Conservation (phyloP, 2,113 vertebrate species). For the Chlorocebus sabaeus region DNA sequence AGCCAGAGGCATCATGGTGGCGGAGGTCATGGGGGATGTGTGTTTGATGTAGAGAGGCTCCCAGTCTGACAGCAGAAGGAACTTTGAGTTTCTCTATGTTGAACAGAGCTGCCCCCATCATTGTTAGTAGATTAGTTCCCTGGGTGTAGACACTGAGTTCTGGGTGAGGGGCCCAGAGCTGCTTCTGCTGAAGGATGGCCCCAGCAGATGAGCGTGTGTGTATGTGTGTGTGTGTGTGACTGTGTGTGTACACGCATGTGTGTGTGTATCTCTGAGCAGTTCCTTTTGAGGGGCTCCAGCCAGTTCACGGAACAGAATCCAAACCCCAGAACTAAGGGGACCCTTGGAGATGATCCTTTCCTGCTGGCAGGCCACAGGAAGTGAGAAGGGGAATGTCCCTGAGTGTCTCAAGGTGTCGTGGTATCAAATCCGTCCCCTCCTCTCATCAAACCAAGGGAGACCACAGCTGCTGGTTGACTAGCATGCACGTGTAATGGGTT, state of each 20-base stretch:
- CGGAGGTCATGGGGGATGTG: not conserved
- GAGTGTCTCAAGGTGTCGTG: accelerated
- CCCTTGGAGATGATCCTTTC: accelerated
- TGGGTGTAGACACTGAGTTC: not conserved
- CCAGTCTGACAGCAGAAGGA: not conserved
- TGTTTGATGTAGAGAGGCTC: accelerated
- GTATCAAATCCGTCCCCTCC: not conserved
- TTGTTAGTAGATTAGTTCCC: too few species aligned
- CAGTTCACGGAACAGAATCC: not conserved
- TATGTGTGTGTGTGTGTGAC: too few species aligned
- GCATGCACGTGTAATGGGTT: accelerated
- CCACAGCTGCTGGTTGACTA: not conserved
- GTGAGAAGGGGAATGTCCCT: accelerated
- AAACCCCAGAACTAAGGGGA: accelerated
- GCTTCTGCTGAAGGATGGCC: not conserved
- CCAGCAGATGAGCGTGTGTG: not conserved
- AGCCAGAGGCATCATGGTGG: not conserved
- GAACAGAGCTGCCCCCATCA: not conserved
- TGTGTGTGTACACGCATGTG: too few species aligned
- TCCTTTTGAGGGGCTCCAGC: not conserved
- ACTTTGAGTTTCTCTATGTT: not conserved
- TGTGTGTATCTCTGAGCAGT: not conserved
- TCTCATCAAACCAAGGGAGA: not conserved
- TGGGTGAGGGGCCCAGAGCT: not conserved
- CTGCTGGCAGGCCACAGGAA: too few species aligned